phyloP scores from a whole-genome alignment of 2,888 invertebrate species.

The Harpalus rubripes region DNA sequence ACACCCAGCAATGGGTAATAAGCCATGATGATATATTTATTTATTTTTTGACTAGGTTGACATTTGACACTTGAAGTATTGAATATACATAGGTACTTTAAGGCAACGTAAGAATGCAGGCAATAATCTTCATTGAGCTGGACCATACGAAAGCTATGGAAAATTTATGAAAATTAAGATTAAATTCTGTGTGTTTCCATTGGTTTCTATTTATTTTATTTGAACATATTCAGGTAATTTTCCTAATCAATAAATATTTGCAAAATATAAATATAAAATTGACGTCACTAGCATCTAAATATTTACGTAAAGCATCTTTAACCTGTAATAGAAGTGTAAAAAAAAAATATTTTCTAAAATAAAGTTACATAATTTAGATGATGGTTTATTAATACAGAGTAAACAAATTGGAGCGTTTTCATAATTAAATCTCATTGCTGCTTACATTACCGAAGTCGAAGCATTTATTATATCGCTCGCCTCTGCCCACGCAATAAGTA shows the following conservation, averaged over 20 bases:
- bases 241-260: slow-evolving; percentile 9
- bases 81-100: too few relatives aligned
- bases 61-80: too few relatives aligned
- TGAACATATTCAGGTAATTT: slow-evolving; percentile 2
- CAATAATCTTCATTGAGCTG: too few relatives aligned
- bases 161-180: too few relatives aligned
- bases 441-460: slow-evolving; percentile 49
- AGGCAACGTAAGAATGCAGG: too few relatives aligned
- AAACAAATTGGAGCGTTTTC: slow-evolving; percentile 1
- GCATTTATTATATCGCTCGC: slow-evolving; percentile 49
- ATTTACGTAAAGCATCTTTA: slow-evolving; percentile 11
- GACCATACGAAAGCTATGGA: too few relatives aligned
- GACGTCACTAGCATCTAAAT: slow-evolving; percentile 1
- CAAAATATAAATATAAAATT: slow-evolving; percentile 22
- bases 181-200: background rate
- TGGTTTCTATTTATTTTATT: background rate
- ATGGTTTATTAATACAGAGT: slow-evolving; percentile 3
- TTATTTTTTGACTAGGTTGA: too few relatives aligned
- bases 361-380: background rate
- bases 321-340: slow-evolving; percentile 2
- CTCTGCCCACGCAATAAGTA: slow-evolving; percentile 45
- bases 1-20: too few relatives aligned
- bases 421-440: slow-evolving; percentile 8
- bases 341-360: background rate
- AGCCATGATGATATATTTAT: too few relatives aligned